Conservation (phyloP, 1,140 invertebrate species). For the Plodia interpunctella region DNA sequence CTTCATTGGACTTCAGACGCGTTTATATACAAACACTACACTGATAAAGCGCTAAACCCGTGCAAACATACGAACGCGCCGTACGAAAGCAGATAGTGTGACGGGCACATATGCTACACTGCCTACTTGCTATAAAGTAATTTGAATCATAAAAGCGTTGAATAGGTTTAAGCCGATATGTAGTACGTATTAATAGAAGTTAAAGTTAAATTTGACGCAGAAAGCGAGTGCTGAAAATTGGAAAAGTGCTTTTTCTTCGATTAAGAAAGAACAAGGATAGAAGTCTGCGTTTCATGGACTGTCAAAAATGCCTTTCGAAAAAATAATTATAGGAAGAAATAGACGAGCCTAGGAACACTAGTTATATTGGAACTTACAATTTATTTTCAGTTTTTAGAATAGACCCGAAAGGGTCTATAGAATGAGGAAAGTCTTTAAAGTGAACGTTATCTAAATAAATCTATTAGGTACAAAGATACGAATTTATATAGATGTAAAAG, state of each 20-base stretch:
- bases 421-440: no score
- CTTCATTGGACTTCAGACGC: background rate
- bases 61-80: slow-evolving; percentile 16
- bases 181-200: slow-evolving; percentile 11
- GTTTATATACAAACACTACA: background rate
- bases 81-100: background rate
- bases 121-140: background rate
- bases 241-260: background rate
- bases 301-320: background rate
- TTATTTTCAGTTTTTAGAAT: no score
- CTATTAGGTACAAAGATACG: no score
- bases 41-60: slow-evolving; percentile 22
- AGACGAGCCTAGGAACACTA: no score
- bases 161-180: slow-evolving; percentile 9
- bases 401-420: no score
- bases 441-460: no score
- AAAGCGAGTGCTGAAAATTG: background rate
- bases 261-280: background rate
- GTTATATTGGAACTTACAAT: no score
- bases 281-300: background rate
- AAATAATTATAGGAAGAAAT: no score
- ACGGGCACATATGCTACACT: background rate
- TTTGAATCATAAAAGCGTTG: background rate
- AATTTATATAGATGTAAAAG: no score
- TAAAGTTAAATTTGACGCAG: background rate